A percentile compares a stretch with the other conserved stretches of the same genome.
These are phyloP conservation scores for Macaria liturata DNA, from an alignment of 2,888 invertebrate species.

Conservation along the genomic window DNA sequence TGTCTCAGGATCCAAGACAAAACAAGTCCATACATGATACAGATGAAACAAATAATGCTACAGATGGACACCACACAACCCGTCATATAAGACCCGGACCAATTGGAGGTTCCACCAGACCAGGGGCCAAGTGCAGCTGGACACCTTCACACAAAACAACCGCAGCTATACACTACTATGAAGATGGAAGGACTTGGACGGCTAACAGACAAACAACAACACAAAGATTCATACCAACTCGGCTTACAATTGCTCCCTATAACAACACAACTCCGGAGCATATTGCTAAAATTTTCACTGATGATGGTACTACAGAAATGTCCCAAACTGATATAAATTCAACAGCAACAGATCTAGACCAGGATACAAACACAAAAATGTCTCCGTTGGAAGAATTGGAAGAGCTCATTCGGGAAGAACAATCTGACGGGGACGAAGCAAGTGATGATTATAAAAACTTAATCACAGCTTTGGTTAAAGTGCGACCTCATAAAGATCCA, in stretches of 20 bases:
- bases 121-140: constrained; percentile 59
- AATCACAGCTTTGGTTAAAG: constrained; percentile 59
- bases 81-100: too few relatives aligned
- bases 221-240: too few relatives aligned
- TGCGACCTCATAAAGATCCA: constrained; percentile 49
- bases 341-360: background rate
- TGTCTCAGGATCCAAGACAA: background rate
- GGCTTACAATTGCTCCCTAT: too few relatives aligned
- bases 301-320: background rate
- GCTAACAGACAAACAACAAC: too few relatives aligned
- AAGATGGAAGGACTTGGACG: constrained; percentile 14
- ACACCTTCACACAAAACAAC: constrained; percentile 54
- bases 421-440: constrained; percentile 42
- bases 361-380: background rate
- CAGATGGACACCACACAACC: background rate
- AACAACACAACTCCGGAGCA: too few relatives aligned
- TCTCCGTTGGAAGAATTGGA: background rate
- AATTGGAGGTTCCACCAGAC: background rate
- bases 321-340: background rate
- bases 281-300: background rate
- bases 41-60: background rate
- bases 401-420: constrained; percentile 24
- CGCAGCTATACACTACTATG: constrained; percentile 50
- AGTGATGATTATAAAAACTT: constrained; percentile 36
- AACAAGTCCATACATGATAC: background rate